Base-by-base conservation (phyloP, 2,797 vertebrate genomes). In the Parotocinclus haroldoi region DNA sequence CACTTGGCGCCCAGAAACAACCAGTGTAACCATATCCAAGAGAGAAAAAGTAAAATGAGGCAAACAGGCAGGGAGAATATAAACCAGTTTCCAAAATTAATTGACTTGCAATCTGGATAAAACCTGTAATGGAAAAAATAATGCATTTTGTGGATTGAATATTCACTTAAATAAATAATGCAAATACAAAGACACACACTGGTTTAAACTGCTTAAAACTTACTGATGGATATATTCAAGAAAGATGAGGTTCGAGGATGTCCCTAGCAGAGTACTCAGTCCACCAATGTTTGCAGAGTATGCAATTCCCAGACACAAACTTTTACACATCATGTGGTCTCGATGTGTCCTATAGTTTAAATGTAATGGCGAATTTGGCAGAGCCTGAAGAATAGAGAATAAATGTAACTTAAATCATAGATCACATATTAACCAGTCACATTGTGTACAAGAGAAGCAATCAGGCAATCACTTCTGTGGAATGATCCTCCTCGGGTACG, bases 81-180 rank as follows among this genome's bases (percentile, higher is more conserved):
- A 71, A 98, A 90, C 95, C 95, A 96, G 49, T 92, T 94, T 57
- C 93, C 95, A 74, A 96, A 96, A 86, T 96, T 95, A 63, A 97
- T 84, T 63, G 85, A 86, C 1, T 78, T 82, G 70, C 94, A 95
- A 0, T 39, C 9, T 60, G 94, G 92, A 63, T 97, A 97, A 74
- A 89, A 88, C 62, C 95, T 96, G 64, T 40, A 48, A 58, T 68
- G 19, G 50, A 27, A 39, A 71, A 49, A 42, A 42, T n/a, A 42
- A 42, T 42, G 9, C 11, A 49, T 54, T 27, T 3, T 9, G 54
- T 13, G 42, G 3, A 40, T 46, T 51, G 8, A n/a, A n/a, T n/a
- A n/a, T n/a, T n/a, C n/a, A n/a, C n/a, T n/a, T n/a, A n/a, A n/a
- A n/a, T n/a, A n/a, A n/a, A n/a, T n/a, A n/a, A 62, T 9, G 36